Evolutionary conservation across 2,797 vertebrate genomes (phyloP), one percentile per base, ranked within the genome.

Genomic region (Enteromius viviparus): DNA sequence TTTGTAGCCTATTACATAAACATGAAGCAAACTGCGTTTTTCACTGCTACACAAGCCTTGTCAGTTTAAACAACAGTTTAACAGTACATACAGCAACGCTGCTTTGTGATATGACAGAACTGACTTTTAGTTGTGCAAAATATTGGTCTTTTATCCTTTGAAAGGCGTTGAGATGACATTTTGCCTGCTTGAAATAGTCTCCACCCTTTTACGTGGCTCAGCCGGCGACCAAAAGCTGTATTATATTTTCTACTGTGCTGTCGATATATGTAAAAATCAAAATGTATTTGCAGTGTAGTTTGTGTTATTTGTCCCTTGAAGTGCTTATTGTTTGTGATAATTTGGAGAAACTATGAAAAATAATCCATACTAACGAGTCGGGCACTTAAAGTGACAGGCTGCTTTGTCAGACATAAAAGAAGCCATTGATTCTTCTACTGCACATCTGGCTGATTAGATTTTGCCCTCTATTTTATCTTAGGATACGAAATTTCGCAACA

Each of bases 151-250:
- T 40, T 51, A 68, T 69, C 34, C 2, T 55, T 23, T 58, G 69
- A 55, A 70, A 77, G 75, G 37, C 51, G 23, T 60, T 29, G 75
- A 21, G 40, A 37, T 77, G 65, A 77, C 65, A 77, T 60, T 45
- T 21, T 15, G 34, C 51, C 19, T 23, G 32, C 34, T 26, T 8
- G 12, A 11, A 40, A 55, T 37, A 75, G 72, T 62, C 72, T 81
- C 65, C 72, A 64, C 64, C 84, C 79, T 77, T 85, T 76, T 51
- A 62, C 71, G 40, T 23, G 37, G 79, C 79, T 49, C 37, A 58
- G 15, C 34, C 49, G 51, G 49, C 34, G n/a, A 49, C 51, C 15
- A 17, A 29, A 34, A 15, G 21, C 8, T 7, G 21, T 71, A 17
- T 80, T 68, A 11, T 72, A 62, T 23, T 45, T 47, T 47, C 6